Conservation (phyloP, 2,113 vertebrate species). For the Nerophis ophidion region DNA sequence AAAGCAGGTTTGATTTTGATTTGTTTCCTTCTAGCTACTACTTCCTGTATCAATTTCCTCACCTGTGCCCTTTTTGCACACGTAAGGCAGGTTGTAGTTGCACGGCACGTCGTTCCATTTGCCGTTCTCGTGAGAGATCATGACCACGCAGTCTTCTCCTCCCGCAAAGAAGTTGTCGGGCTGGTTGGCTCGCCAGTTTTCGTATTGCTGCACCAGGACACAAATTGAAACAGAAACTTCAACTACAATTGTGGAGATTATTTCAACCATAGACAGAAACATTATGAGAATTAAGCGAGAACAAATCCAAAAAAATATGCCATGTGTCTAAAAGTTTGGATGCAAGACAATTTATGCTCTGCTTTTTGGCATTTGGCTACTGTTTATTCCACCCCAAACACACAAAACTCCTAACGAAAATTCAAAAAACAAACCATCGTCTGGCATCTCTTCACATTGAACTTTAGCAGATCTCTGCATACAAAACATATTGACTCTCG, state of each 20-base stretch:
- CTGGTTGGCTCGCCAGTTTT: slow-evolving; percentile 96
- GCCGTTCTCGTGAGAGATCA: slow-evolving; percentile 90
- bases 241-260: neutral
- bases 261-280: neutral
- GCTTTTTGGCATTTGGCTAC: no score
- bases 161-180: slow-evolving; percentile 97
- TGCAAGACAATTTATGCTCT: no score
- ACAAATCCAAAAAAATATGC: no score
- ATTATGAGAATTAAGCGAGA: no score
- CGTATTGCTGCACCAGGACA: slow-evolving; percentile 81
- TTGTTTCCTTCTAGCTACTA: neutral
- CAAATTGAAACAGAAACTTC: neutral
- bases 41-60: slow-evolving; percentile 19
- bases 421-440: no score
- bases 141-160: slow-evolving; percentile 94
- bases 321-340: no score
- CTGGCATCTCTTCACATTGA: no score
- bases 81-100: slow-evolving; percentile 97
- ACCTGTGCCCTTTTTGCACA: slow-evolving; percentile 99
- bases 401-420: no score
- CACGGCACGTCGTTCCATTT: slow-evolving; percentile 98
- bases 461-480: no score
- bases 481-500: no score
- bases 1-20: neutral
- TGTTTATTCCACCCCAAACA: no score